Conservation (phyloP, 1,140 invertebrate genomes). For the Luehdorfia chinensis region DNA sequence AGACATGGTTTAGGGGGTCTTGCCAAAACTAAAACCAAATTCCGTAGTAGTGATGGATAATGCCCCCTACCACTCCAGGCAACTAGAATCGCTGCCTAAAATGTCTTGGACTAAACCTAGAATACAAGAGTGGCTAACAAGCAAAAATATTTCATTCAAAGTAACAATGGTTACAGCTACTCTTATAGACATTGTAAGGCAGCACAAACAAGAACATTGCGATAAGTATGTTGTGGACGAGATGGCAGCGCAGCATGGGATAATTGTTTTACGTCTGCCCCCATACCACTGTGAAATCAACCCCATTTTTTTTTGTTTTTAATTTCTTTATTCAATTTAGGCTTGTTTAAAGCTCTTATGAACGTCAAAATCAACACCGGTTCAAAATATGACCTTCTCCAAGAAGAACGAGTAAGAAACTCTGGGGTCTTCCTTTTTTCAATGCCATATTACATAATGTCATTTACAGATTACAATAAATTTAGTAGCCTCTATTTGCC, state of each 20-base stretch:
- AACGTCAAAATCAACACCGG: too few relatives aligned
- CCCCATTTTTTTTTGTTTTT: too few relatives aligned
- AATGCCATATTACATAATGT: too few relatives aligned
- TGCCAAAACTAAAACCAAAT: constrained; percentile 28
- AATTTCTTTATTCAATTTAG: too few relatives aligned
- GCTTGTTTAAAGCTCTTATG: too few relatives aligned
- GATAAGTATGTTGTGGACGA: constrained; percentile 32
- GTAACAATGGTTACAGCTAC: constrained; percentile 27
- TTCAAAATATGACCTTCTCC: too few relatives aligned
- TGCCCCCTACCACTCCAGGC: constrained; percentile 34
- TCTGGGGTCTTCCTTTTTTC: too few relatives aligned
- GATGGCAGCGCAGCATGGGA: constrained; percentile 21
- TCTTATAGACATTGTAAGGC: constrained; percentile 28
- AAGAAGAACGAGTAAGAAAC: too few relatives aligned
- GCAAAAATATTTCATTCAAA: constrained; percentile 30
- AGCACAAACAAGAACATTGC: constrained; percentile 18
- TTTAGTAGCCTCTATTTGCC: too few relatives aligned
- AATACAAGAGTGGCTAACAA: constrained; percentile 34
- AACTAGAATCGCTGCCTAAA: constrained; percentile 27
- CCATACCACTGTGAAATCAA: constrained; percentile 21
- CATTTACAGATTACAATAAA: too few relatives aligned
- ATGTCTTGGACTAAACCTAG: constrained; percentile 25
- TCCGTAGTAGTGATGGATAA: constrained; percentile 38
- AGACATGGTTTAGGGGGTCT: constrained; percentile 33
- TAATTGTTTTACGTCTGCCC: constrained; percentile 19